Base-by-base conservation (phyloP, 2,888 invertebrate genomes). In the Lasioglossum zephyrum region DNA sequence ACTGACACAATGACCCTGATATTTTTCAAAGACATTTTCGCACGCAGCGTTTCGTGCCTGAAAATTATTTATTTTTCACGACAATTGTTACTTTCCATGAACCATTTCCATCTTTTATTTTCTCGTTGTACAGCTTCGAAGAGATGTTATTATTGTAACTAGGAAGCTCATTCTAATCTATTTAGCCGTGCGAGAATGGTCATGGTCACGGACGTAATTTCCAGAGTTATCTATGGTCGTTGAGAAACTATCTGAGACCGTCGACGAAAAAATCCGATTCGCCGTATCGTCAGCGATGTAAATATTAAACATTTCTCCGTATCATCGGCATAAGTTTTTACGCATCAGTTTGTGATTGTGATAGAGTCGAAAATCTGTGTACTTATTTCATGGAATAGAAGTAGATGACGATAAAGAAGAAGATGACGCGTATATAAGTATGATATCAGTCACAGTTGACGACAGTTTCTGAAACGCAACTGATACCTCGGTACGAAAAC, bases 231-330 rank as follows among this genome's bases (percentile, higher is more conserved):
- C 82, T 80, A 63, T 39, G 11, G 49, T 36, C 57, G 41, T 49
- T 4, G 16, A 66, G 47, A 49, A 76, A 63, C 16, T 22, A 26
- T 16, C 49, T 39, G 39, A n/a, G 31, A 76, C 18, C 63, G 18
- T n/a, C 3, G 0, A 36, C 70, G 75, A 57, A 81, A 78, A 81
- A 85, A 47, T 66, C 31, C 39, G 57, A 81, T 69, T 79, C 66
- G 47, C 70, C 60, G 18, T 53, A 74, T 66, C 36, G 44, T 77
- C 70, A 44, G 69, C 73, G 44, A 83, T 73, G 53, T 78, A 85
- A 88, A 80, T 80, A 84, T 70, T 85, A 87, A 89, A 86, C 77
- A 87, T 85, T 91, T 91, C 82, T 75, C 22, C 69, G 84, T 89
- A 91, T 87, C 84, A 60, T 63, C 31, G 63, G 18, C 36, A 18